Conservation (phyloP, 1,140 invertebrate species). For the Arion vulgaris region DNA sequence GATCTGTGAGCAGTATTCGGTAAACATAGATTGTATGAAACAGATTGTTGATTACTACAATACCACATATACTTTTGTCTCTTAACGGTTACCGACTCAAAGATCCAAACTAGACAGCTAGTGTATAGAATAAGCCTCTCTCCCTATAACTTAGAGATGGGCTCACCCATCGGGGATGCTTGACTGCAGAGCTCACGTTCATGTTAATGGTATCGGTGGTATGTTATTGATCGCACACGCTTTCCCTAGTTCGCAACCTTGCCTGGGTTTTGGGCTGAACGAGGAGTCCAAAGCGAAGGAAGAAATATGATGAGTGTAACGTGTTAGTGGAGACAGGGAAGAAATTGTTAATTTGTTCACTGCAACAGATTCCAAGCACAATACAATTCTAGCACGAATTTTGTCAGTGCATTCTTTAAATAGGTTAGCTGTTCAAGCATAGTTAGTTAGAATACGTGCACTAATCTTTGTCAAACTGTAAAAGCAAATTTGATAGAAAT, state of each 20-base stretch:
- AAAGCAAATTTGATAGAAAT: no score
- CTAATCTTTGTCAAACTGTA: no score
- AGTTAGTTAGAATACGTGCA: no score
- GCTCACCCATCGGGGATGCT: neutral
- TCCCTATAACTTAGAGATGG: neutral
- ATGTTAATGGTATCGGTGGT: slow-evolving; percentile 2
- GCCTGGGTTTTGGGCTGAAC: neutral
- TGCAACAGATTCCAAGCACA: no score
- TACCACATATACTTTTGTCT: neutral
- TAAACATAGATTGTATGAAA: neutral
- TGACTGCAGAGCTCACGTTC: slow-evolving; percentile 24
- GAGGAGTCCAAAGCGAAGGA: neutral
- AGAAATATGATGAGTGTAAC: neutral
- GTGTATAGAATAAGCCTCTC: neutral
- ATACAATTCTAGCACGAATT: no score
- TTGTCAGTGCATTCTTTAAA: no score
- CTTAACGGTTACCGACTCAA: neutral
- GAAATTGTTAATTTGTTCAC: no score
- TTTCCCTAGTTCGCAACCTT: neutral
- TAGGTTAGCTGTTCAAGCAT: no score
- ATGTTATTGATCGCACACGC: slow-evolving; percentile 17
- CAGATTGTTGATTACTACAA: neutral
- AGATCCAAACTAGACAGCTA: neutral
- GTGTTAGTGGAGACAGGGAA: neutral
- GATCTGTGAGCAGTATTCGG: neutral